Evolutionary conservation across 2,113 vertebrate genomes (phyloP).

Genomic region (Ancistrus triradiatus): DNA sequence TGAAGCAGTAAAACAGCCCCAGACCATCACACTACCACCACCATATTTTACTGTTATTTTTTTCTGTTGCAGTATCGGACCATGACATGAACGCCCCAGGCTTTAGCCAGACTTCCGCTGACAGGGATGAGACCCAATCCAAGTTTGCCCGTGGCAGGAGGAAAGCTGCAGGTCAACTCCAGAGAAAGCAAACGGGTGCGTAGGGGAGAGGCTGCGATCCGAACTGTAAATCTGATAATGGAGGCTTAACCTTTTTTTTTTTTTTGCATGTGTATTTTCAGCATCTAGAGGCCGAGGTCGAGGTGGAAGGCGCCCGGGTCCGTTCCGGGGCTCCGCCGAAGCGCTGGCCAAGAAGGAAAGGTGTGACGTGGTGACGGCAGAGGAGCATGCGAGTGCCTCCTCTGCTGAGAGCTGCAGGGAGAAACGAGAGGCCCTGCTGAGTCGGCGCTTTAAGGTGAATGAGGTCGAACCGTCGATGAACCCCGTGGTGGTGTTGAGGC

Average conservation of each 20-base stretch:
- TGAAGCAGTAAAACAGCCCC: no score
- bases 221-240: background rate
- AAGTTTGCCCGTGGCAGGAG: slow-evolving; percentile 61
- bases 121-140: slow-evolving; percentile 70
- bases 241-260: slow-evolving; percentile 43
- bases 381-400: slow-evolving; percentile 53
- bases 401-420: slow-evolving; percentile 48
- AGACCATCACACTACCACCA: no score
- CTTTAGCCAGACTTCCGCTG: slow-evolving; percentile 67
- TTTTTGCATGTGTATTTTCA: slow-evolving; percentile 60
- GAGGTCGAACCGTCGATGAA: slow-evolving; percentile 62
- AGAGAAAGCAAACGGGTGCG: slow-evolving; percentile 75
- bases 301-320: slow-evolving; percentile 21
- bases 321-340: slow-evolving; percentile 9
- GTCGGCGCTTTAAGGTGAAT: slow-evolving; percentile 57
- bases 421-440: slow-evolving; percentile 65
- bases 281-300: slow-evolving; percentile 59
- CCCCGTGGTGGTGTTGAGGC: slow-evolving; percentile 64
- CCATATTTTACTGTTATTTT: slow-evolving; percentile 24
- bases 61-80: slow-evolving; percentile 65
- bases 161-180: slow-evolving; percentile 48
- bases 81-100: slow-evolving; percentile 76
- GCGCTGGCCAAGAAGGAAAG: slow-evolving; percentile 64
- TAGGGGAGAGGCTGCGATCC: background rate
- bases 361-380: slow-evolving; percentile 37